These are phyloP conservation scores for Lophochroa leadbeateri DNA, from an alignment of 2,113 vertebrate species.

Conservation along the genomic window DNA sequence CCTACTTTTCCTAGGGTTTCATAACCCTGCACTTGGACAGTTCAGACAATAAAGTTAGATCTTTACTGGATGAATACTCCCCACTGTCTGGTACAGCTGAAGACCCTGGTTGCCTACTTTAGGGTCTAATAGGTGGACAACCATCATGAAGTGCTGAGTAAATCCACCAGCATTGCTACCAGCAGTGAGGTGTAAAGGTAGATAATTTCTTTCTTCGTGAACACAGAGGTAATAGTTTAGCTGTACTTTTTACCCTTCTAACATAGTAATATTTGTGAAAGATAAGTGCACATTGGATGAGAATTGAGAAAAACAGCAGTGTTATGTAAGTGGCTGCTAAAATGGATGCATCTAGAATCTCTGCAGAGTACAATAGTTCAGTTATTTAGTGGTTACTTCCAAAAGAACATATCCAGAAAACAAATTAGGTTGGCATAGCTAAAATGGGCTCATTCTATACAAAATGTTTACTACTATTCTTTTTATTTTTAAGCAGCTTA, in stretches of 20 bases:
- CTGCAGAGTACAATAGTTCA: not conserved
- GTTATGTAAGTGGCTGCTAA: not conserved
- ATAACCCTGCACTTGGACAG: not conserved
- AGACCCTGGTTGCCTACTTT: not conserved
- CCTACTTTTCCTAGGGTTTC: not conserved
- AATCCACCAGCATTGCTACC: not conserved
- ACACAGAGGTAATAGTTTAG: not conserved
- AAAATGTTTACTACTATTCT: conserved; percentile 2
- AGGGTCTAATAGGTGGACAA: not conserved
- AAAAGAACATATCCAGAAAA: not conserved
- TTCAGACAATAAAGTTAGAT: not conserved
- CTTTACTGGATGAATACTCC: not conserved
- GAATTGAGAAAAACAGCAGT: conserved; percentile 6
- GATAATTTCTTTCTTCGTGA: not conserved
- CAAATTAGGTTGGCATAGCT: not conserved
- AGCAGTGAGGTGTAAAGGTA: not conserved
- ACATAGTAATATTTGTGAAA: not conserved
- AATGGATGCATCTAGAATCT: conserved; percentile 2
- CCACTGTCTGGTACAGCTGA: not conserved
- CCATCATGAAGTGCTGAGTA: not conserved
- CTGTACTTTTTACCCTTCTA: not conserved
- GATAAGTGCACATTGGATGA: not conserved
- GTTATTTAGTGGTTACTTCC: conserved; percentile 11
- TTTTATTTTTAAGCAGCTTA: not conserved
- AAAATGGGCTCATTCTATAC: not conserved